Base-by-base conservation (phyloP, 2,888 invertebrate species). In the Melipona beecheii region DNA sequence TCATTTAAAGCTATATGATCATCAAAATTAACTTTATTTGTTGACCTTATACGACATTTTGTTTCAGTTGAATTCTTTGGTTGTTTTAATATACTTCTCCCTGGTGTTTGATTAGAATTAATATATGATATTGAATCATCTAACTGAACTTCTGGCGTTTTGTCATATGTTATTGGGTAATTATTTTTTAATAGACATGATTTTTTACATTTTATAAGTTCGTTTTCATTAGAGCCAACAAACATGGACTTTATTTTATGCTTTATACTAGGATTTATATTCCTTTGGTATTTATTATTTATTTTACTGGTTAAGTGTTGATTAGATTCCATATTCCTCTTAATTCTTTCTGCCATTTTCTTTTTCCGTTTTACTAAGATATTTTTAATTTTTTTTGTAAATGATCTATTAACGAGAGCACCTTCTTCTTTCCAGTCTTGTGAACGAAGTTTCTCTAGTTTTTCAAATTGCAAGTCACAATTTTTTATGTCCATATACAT, bases 401-500 rank as follows among this genome's bases (percentile, higher is more conserved):
- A 50, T 68, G 83, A 75, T 62, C 84, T 90, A 21, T 6, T 21
- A 24, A 58, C 6, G 81, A 86, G 90, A 0, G 93, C 92, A 66
- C 0, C 11, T 9, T 94, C 83, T 4, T 96, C 96, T 27, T 93
- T 91, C 97, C 96, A 94, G 24, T 83, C 85, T 1, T 83, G 88
- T 0, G 78, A 50, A 56, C 87, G 86, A 13, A 93, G 62, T 43
- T 90, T 75, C 13, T 90, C 89, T 9, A 94, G 84, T 52, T 89
- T 90, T 3, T 88, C 79, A 60, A 94, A 94, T 4, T 94, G 87
- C 11, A 69, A 76, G 9, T 93, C 89, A 72, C 94, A 94, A 64
- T 94, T 83, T 36, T 85, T 90, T 21, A 95, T 95, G 95, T 98
- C 97, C 94, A 97, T 96, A 88, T 96, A 96, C 58, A 97, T 96